These are phyloP conservation scores for Hesperophylax magnus DNA, from an alignment of 1,140 invertebrate genomes.

Conservation along the genomic window DNA sequence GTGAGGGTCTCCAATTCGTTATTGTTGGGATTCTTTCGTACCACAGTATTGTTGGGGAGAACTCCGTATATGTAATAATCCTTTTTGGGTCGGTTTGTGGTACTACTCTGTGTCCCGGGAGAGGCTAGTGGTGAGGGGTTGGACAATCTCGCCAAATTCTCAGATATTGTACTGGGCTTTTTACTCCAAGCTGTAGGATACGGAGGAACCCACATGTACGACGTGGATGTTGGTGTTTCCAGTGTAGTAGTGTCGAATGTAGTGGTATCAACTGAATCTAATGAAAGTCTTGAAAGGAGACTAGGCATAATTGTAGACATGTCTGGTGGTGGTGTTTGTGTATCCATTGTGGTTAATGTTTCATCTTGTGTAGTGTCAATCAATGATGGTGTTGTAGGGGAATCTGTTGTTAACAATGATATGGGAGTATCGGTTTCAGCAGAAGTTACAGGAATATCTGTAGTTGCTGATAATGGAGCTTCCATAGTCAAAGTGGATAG, in stretches of 20 bases:
- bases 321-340: slow-evolving; percentile 27
- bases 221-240: slow-evolving; percentile 50
- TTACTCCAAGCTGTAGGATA: slow-evolving; percentile 48
- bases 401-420: slow-evolving; percentile 50
- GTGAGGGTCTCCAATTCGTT: slow-evolving; percentile 76
- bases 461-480: slow-evolving; percentile 42
- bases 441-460: slow-evolving; percentile 56
- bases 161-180: slow-evolving; percentile 19
- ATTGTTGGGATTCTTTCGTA: slow-evolving; percentile 79
- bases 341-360: slow-evolving; percentile 10
- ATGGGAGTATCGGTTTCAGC: slow-evolving; percentile 51
- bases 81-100: slow-evolving; percentile 69
- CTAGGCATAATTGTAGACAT: background rate
- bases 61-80: slow-evolving; percentile 81
- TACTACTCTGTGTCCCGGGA: slow-evolving; percentile 63
- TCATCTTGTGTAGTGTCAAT: slow-evolving; percentile 55
- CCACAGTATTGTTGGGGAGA: slow-evolving; percentile 81
- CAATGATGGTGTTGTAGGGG: background rate
- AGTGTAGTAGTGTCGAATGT: slow-evolving; percentile 23
- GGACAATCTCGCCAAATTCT: slow-evolving; percentile 44
- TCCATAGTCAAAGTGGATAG: background rate
- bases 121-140: slow-evolving; percentile 61
- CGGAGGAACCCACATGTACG: slow-evolving; percentile 50
- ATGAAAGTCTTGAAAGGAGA: background rate
- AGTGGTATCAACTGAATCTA: slow-evolving; percentile 11